A percentile compares a stretch with the other conserved stretches of the same genome.
Evolutionary conservation across 2,797 vertebrate genomes (phyloP).

Genomic region (Schizopygopsis pylzovi): DNA sequence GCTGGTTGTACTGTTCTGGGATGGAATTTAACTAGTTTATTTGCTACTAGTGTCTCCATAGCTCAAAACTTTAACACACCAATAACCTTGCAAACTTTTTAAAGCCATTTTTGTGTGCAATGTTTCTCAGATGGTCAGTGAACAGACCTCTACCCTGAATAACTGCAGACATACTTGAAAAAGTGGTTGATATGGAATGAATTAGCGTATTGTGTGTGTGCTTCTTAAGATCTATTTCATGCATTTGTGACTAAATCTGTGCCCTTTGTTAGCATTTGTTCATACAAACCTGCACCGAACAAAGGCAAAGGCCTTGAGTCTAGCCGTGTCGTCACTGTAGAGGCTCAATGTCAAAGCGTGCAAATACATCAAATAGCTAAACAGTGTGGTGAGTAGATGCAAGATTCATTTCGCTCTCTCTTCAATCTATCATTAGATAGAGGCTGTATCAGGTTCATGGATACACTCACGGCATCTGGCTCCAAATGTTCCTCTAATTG

Average conservation of each 20-base stretch:
- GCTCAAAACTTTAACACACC: conserved; percentile 1
- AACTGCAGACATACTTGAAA: conserved; percentile 28
- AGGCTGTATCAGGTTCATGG: conserved; percentile 42
- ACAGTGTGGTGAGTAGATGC: conserved; percentile 21
- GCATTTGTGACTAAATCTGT: conserved; percentile 17
- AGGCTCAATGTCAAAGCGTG: conserved; percentile 32
- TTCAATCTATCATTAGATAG: conserved; percentile 40
- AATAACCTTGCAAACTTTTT: not conserved
- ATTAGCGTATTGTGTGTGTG: conserved; percentile 23
- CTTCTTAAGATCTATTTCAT: conserved; percentile 30
- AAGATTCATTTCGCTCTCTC: conserved; percentile 27
- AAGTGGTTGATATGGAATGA: conserved; percentile 21
- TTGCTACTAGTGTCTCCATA: not conserved
- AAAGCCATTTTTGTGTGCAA: not conserved
- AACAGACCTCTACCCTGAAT: not conserved
- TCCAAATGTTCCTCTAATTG: conserved; percentile 55
- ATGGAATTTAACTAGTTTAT: not conserved
- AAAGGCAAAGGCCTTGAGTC: conserved; percentile 22
- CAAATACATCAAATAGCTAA: conserved; percentile 3
- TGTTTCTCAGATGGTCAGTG: not conserved
- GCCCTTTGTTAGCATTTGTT: conserved; percentile 16
- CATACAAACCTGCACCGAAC: not conserved
- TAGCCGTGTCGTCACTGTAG: conserved; percentile 10
- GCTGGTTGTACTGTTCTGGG: not conserved
- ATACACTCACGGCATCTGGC: conserved; percentile 54